Base-by-base conservation (phyloP, 2,797 vertebrate species). In the Danio aesculapii region DNA sequence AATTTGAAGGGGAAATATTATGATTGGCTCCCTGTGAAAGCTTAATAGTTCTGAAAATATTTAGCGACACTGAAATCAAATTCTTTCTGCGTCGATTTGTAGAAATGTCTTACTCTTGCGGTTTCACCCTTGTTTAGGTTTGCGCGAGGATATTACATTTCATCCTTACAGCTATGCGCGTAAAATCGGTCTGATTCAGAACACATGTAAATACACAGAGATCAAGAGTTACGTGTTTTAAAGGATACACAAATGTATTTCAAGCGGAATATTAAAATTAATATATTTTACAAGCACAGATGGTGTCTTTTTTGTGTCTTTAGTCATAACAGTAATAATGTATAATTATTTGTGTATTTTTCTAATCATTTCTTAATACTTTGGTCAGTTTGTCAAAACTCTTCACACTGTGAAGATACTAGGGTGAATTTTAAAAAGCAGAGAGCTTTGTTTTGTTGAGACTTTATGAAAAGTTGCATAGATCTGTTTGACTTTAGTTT, bases 201-300 rank as follows among this genome's bases (percentile, higher is more conserved):
- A 75, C 52, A 69, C 21, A 16, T 84, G 75, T 68, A 73, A 55
- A 81, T 63, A 71, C 11, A 70, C 49, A 13, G 43, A 53, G 17
- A 58, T 68, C 50, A 14, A 30, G 39, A 46, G 46, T 74, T 77
- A 63, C 89, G 91, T 91, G 92, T 86, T 84, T 92, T 88, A 93
- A 91, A 86, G 92, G 50, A 86, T 89, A 80, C 77, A 88, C 90
- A 85, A 83, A 64, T 49, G 9, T 59, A 81, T 83, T 72, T 44
- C 64, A 81, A 66, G 58, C 53, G 52, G 89, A 92, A 90, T 90
- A 76, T 92, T 88, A 94, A 94, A 93, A 93, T 92, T 89, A 92
- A 92, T 95, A 93, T 94, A 95, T 95, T 95, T 95, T 95, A 95
- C 94, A 94, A 95, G 94, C 61, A 74, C 52, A 59, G 55, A 58